A percentile compares a stretch with the other conserved stretches of the same genome.
Conservation (phyloP, 2,113 vertebrate species). For the Echinops telfairi region DNA sequence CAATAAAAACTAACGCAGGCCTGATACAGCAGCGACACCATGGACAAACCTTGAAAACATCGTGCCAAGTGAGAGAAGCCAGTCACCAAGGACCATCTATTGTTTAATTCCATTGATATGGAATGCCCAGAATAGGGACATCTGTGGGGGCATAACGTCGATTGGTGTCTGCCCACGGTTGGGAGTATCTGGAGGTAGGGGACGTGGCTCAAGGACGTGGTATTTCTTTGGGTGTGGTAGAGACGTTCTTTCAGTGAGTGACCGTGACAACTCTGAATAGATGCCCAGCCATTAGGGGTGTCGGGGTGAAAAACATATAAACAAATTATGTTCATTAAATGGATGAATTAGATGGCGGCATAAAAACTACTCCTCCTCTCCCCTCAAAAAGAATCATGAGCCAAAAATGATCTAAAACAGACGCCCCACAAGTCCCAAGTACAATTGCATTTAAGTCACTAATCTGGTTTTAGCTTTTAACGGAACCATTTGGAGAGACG, state of each 20-base stretch:
- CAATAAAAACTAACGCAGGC: background rate
- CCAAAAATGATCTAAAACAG: conserved; percentile 32
- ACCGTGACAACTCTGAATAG: background rate
- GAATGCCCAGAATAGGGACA: background rate
- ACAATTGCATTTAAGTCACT: conserved; percentile 26
- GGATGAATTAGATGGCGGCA: background rate
- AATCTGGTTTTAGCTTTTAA: conserved; percentile 22
- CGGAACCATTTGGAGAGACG: background rate
- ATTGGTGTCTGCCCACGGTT: background rate
- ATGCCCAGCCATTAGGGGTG: background rate
- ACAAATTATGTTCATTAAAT: background rate
- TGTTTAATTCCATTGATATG: background rate
- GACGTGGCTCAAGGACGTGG: background rate
- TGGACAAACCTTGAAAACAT: background rate
- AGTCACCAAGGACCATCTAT: background rate
- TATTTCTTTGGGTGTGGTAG: background rate
- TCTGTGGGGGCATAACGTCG: background rate
- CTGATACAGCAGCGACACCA: background rate
- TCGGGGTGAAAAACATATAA: too few species aligned
- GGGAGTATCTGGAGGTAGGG: background rate
- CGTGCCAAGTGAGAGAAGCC: background rate
- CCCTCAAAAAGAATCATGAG: background rate
- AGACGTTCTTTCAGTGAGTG: background rate
- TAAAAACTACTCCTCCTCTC: background rate
- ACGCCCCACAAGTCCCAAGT: conserved; percentile 13